phyloP scores from a whole-genome alignment of 2,888 invertebrate genomes.

The Netelia melanura region DNA sequence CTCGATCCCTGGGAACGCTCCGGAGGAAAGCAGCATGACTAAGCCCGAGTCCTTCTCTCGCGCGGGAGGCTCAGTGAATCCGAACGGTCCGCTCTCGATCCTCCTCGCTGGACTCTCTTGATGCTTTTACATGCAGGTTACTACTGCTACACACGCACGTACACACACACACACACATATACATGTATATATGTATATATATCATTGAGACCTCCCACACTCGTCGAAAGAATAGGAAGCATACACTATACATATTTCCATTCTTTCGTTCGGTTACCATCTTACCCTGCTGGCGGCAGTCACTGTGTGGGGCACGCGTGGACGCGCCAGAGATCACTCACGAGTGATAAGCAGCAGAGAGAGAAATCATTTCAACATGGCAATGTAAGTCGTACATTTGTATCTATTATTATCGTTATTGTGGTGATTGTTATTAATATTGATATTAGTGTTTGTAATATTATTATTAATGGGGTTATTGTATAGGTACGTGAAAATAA shows the following conservation, averaged over 20 bases:
- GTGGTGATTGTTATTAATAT: no score
- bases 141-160: slow-evolving; percentile 13
- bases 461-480: no score
- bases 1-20: slow-evolving; percentile 75
- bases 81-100: slow-evolving; percentile 68
- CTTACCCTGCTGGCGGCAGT: slow-evolving; percentile 40
- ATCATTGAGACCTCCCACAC: slow-evolving; percentile 63
- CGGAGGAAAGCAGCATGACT: slow-evolving; percentile 70
- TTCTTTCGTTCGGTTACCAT: slow-evolving; percentile 52
- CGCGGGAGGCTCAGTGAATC: slow-evolving; percentile 67
- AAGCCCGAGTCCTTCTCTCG: slow-evolving; percentile 67
- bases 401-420: no score
- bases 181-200: slow-evolving; percentile 3
- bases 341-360: slow-evolving; percentile 60
- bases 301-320: slow-evolving; percentile 58
- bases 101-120: slow-evolving; percentile 49
- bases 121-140: slow-evolving; percentile 42
- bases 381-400: neutral
- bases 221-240: slow-evolving; percentile 59
- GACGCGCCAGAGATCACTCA: slow-evolving; percentile 64
- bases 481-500: no score
- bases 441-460: no score
- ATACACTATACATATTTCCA: slow-evolving; percentile 48
- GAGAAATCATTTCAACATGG: slow-evolving; percentile 60
- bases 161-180: neutral